Evolutionary conservation across 2,888 invertebrate species (phyloP), one percentile per base, ranked within the genome.

Genomic region (Morpho deidamia): DNA sequence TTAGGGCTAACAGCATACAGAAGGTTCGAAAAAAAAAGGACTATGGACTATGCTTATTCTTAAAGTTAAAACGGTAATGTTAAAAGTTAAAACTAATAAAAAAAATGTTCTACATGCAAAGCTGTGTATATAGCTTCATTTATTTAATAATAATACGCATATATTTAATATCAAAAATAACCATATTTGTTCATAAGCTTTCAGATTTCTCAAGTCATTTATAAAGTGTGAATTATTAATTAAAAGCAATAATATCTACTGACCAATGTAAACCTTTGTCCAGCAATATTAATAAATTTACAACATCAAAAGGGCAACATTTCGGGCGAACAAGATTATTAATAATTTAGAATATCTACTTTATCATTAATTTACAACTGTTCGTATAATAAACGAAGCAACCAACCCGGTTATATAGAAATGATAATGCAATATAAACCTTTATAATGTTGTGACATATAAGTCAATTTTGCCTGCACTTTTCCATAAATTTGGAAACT

Each of bases 311-410:
- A 51, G 39, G 12, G 47, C 42, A 47, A 11, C 48, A 33, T 34
- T n/a, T 45, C 46, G 50, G 40, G 12, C 46, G 44, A 41, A 45
- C 37, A 46, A 41, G 55, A 38, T 51, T 51, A 51, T 57, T 53
- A 57, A 53, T 51, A 47, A 53, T 51, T 57, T 43, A 11, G 40
- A 55, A 45, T 42, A 45, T 42, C 38, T 39, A 23, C 23, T 23
- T 42, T 45, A 42, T 39, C 39, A 46, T 41, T 39, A 47, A 53
- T 47, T 51, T 44, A 48, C 48, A 40, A 51, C 43, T 23, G 23
- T 56, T 42, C 42, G 42, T 49, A 14, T 33, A 41, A 34, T 23
- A 41, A 35, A 42, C 42, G 11, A 9, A 11, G 11, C 7, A 32
- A 11, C 33, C 11, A 39, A 39, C n/a, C 9, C 1, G 9, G 39